Conservation (phyloP, 2,797 vertebrate species). For the Tamandua tetradactyla region DNA sequence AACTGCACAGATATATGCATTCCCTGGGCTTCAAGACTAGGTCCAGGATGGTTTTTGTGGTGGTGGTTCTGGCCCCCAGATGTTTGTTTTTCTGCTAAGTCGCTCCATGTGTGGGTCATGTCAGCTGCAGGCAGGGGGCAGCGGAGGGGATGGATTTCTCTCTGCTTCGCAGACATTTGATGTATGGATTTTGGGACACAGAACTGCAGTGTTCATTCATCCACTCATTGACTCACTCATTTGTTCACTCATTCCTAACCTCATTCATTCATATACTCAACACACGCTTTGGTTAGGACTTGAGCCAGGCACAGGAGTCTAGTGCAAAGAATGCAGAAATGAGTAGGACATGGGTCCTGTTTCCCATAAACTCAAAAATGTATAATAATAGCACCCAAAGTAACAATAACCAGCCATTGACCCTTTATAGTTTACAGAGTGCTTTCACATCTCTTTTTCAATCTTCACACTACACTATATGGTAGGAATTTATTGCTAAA, state of each 20-base stretch:
- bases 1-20: background rate
- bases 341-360: background rate
- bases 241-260: background rate
- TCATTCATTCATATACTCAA: background rate
- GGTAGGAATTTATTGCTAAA: background rate
- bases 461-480: background rate
- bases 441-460: background rate
- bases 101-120: background rate
- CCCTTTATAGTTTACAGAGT: background rate
- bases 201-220: background rate
- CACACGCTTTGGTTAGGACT: background rate
- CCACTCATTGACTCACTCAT: background rate
- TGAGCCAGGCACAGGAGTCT: background rate
- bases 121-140: background rate
- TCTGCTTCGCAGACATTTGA: background rate
- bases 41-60: background rate
- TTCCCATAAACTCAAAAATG: background rate
- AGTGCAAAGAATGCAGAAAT: background rate
- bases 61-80: background rate
- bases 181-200: background rate
- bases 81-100: slow-evolving; percentile 12
- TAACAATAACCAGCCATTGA: background rate
- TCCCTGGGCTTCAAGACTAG: background rate
- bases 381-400: background rate
- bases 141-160: background rate